phyloP scores from a whole-genome alignment of 2,888 invertebrate genomes.

The Cryptocephalus moraei region DNA sequence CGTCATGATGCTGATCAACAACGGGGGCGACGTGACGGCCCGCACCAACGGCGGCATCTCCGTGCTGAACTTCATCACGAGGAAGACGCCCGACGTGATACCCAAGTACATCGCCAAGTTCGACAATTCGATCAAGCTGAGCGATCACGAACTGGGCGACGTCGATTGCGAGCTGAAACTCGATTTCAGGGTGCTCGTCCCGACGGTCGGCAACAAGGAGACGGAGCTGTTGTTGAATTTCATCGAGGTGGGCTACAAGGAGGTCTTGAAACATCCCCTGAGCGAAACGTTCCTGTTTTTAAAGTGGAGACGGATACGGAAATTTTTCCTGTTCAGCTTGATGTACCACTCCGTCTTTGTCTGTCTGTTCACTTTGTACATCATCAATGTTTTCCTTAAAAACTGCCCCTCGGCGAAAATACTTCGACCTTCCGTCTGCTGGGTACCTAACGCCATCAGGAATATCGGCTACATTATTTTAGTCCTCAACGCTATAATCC shows the following conservation, averaged over 20 bases:
- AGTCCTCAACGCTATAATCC: constrained; percentile 50
- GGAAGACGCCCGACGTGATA: constrained; percentile 75
- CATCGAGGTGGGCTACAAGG: constrained; percentile 70
- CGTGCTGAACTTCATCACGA: constrained; percentile 69
- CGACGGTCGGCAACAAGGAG: constrained; percentile 57
- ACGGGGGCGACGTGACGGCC: constrained; percentile 73
- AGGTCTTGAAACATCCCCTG: constrained; percentile 71
- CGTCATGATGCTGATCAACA: constrained; percentile 60
- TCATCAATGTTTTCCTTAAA: constrained; percentile 51
- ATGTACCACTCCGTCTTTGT: constrained; percentile 70
- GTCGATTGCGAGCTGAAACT: constrained; percentile 74
- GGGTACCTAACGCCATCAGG: constrained; percentile 20
- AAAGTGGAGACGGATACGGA: constrained; percentile 74
- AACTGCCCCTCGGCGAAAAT: constrained; percentile 30
- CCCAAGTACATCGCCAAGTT: constrained; percentile 52
- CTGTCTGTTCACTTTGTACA: constrained; percentile 60
- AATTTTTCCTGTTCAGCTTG: constrained; percentile 70
- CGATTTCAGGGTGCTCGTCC: constrained; percentile 54
- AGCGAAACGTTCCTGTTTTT: constrained; percentile 76
- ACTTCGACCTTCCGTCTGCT: constrained; percentile 15
- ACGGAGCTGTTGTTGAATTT: constrained; percentile 60
- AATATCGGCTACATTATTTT: constrained; percentile 49
- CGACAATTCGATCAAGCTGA: constrained; percentile 61
- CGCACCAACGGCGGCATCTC: constrained; percentile 73
- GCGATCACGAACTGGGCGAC: constrained; percentile 77